These are phyloP conservation scores for Clivina fossor DNA, from an alignment of 2,888 invertebrate genomes.

Conservation along the genomic window DNA sequence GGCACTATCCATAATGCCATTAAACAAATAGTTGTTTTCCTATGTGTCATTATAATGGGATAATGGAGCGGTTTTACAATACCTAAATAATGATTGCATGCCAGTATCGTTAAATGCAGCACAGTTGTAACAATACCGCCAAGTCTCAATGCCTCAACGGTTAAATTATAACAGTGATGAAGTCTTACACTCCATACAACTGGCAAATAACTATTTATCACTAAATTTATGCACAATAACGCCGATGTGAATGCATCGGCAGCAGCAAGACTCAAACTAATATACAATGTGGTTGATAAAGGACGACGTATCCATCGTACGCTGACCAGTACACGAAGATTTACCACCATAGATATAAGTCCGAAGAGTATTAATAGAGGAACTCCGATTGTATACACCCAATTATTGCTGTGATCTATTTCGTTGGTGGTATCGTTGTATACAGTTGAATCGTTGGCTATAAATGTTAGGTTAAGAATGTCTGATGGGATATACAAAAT, in stretches of 20 bases:
- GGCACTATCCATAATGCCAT: constrained; percentile 61
- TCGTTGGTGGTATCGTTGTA: too few relatives aligned
- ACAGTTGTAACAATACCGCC: constrained; percentile 65
- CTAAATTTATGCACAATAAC: constrained; percentile 56
- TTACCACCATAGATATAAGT: constrained; percentile 58
- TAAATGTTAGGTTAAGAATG: too few relatives aligned
- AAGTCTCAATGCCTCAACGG: constrained; percentile 56
- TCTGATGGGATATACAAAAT: too few relatives aligned
- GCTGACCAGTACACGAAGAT: constrained; percentile 58
- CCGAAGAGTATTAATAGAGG: too few relatives aligned
- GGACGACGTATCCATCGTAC: constrained; percentile 60
- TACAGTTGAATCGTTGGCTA: too few relatives aligned
- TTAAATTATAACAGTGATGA: constrained; percentile 9
- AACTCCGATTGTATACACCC: too few relatives aligned
- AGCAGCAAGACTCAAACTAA: constrained; percentile 61
- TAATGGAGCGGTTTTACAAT: constrained; percentile 61
- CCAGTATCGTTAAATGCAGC: constrained; percentile 63
- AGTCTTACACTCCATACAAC: constrained; percentile 43
- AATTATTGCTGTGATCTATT: too few relatives aligned
- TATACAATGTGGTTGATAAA: constrained; percentile 60
- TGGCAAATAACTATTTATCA: constrained; percentile 59
- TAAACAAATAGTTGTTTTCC: constrained; percentile 56
- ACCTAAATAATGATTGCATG: constrained; percentile 68
- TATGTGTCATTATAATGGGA: constrained; percentile 55
- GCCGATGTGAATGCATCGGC: constrained; percentile 61